A percentile compares a stretch with the other conserved stretches of the same genome.
phyloP scores from a whole-genome alignment of 1,140 invertebrate species.

The Ganaspis sp. region DNA sequence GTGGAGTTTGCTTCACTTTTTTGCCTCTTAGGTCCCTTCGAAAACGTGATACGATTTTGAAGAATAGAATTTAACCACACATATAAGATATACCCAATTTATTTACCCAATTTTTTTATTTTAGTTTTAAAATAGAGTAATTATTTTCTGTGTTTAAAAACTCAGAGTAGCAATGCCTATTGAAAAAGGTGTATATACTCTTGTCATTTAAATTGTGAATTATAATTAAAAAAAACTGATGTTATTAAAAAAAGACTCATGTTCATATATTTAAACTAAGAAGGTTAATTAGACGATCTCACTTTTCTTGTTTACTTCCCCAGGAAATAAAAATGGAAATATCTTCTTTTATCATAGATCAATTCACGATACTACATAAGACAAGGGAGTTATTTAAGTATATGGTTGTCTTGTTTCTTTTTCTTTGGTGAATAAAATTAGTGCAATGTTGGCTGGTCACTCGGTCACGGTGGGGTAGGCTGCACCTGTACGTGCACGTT shows the following conservation, averaged over 20 bases:
- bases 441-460: constrained; percentile 36
- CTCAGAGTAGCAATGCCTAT: too few species aligned
- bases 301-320: background rate
- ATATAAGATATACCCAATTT: too few species aligned
- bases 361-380: constrained; percentile 14
- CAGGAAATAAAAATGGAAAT: constrained; percentile 21
- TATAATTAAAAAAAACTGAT: background rate
- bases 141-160: too few species aligned
- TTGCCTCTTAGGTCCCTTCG: too few species aligned
- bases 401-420: background rate
- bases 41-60: too few species aligned
- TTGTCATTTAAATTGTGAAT: too few species aligned
- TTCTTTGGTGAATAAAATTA: constrained; percentile 24
- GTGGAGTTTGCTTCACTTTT: too few species aligned
- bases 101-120: too few species aligned
- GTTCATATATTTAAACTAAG: background rate
- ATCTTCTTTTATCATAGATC: constrained; percentile 16
- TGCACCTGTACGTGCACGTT: constrained; percentile 61
- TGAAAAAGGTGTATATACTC: too few species aligned
- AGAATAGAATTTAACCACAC: too few species aligned
- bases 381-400: constrained; percentile 19
- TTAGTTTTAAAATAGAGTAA: too few species aligned
- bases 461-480: constrained; percentile 68
- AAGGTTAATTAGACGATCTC: background rate
- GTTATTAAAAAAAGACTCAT: background rate